A percentile compares a stretch with the other conserved stretches of the same genome.
phyloP scores from a whole-genome alignment of 2,797 vertebrate species.

The Rhyacichthys aspro region DNA sequence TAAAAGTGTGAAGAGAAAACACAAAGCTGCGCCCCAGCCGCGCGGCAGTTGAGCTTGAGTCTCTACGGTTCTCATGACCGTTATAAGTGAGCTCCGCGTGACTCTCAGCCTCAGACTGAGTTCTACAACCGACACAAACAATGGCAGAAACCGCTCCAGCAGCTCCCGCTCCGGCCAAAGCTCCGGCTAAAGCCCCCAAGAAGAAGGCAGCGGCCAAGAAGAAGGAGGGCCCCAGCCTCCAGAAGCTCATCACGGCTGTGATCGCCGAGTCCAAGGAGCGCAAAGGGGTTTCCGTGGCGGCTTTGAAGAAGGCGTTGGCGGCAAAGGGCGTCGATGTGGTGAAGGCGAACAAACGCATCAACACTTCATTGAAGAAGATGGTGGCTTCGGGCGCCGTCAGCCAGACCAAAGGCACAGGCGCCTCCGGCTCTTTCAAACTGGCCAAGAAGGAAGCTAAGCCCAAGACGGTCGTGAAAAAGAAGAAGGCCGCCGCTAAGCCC shows the following conservation, averaged over 20 bases:
- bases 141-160: conserved; percentile 3
- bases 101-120: background rate
- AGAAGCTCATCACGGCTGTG: background rate
- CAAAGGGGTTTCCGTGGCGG: background rate
- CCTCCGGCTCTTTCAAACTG: conserved; percentile 24
- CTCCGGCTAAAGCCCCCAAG: background rate
- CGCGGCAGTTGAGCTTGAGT: background rate
- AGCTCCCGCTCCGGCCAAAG: conserved; percentile 2
- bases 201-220: conserved; percentile 1
- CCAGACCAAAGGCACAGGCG: conserved; percentile 17
- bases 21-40: background rate
- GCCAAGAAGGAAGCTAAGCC: background rate
- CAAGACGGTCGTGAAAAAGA: background rate
- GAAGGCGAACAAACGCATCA: too few species aligned
- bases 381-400: background rate
- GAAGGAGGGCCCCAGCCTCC: conserved; percentile 1
- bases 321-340: too few species aligned
- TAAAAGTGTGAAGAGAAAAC: background rate
- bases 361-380: background rate
- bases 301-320: background rate
- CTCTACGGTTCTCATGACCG: conserved; percentile 3
- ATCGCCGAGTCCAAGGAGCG: background rate
- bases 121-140: background rate
- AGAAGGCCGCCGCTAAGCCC: background rate
- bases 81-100: background rate